Percentiles rank a stretch among this genome's conserved stretches.
Evolutionary conservation across 2,113 vertebrate genomes (phyloP).

Genomic region (Tylochromis polylepis): DNA sequence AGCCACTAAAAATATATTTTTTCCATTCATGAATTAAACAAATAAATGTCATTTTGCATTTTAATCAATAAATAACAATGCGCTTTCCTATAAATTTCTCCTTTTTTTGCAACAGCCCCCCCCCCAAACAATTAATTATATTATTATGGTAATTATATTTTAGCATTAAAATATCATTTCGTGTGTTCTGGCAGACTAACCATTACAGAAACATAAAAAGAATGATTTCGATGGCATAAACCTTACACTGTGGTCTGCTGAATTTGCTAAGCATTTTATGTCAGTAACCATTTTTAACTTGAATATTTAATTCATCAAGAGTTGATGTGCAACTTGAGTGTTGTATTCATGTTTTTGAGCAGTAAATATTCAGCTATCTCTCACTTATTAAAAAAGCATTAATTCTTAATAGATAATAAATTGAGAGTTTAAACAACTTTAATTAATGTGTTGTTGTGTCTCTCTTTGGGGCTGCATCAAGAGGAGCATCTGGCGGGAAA

Average conservation of each 20-base stretch:
- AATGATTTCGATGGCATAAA: background rate
- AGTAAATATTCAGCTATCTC: background rate
- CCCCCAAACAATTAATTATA: background rate
- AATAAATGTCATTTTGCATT: background rate
- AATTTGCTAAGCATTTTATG: background rate
- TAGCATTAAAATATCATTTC: background rate
- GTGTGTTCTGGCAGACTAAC: background rate
- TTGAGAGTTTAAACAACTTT: background rate
- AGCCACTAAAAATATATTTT: background rate
- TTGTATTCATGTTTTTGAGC: background rate
- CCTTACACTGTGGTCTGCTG: background rate
- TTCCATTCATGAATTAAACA: background rate
- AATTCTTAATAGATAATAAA: background rate
- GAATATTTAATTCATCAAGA: background rate
- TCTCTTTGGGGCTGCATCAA: background rate
- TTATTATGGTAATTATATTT: background rate
- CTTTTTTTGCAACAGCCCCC: accelerated
- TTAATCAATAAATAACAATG: background rate
- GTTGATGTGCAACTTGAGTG: background rate
- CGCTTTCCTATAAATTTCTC: background rate
- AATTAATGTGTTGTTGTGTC: background rate
- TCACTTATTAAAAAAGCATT: background rate
- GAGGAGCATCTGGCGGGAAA: background rate
- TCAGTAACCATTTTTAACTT: background rate
- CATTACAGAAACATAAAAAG: background rate